Percentiles rank a stretch among this genome's conserved stretches.
These are phyloP conservation scores for Eupithecia subumbrata DNA, from an alignment of 2,888 invertebrate species.

Conservation along the genomic window DNA sequence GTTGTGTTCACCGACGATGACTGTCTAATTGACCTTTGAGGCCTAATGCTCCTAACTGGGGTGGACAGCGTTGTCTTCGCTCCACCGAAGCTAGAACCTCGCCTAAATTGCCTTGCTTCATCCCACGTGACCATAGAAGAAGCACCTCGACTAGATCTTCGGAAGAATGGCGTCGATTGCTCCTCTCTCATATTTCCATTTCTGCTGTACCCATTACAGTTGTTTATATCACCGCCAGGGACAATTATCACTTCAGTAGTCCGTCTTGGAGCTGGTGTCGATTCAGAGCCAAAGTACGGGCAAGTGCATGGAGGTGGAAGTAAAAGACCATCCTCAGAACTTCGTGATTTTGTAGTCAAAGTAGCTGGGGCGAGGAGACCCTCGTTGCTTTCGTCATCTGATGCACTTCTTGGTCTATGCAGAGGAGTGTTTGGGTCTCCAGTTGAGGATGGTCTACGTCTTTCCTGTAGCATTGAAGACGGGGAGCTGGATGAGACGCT, in stretches of 20 bases:
- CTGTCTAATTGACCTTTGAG: constrained; percentile 67
- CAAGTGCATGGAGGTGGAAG: constrained; percentile 92
- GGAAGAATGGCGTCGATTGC: constrained; percentile 76
- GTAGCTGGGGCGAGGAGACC: constrained; percentile 70
- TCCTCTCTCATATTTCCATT: constrained; percentile 72
- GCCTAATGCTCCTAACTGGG: constrained; percentile 72
- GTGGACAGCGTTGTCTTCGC: constrained; percentile 85
- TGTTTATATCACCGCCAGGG: constrained; percentile 81
- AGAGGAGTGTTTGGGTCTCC: constrained; percentile 67
- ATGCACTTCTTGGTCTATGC: constrained; percentile 74
- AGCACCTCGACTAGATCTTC: constrained; percentile 84
- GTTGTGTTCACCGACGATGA: constrained; percentile 65
- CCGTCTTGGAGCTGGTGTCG: constrained; percentile 80
- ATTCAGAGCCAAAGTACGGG: constrained; percentile 90
- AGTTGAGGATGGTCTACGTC: constrained; percentile 71
- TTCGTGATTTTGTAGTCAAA: constrained; percentile 73
- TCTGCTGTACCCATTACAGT: constrained; percentile 71
- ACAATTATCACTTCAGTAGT: constrained; percentile 81
- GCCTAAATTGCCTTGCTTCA: constrained; percentile 84
- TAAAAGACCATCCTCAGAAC: constrained; percentile 80
- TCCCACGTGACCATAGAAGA: constrained; percentile 93
- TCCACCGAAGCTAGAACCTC: constrained; percentile 89
- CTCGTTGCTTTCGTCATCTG: constrained; percentile 75
- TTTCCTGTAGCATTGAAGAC: constrained; percentile 77
- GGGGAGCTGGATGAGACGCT: constrained; percentile 79